These are phyloP conservation scores for Pelecanoides urinatrix DNA, from an alignment of 2,113 vertebrate genomes.

Conservation along the genomic window DNA sequence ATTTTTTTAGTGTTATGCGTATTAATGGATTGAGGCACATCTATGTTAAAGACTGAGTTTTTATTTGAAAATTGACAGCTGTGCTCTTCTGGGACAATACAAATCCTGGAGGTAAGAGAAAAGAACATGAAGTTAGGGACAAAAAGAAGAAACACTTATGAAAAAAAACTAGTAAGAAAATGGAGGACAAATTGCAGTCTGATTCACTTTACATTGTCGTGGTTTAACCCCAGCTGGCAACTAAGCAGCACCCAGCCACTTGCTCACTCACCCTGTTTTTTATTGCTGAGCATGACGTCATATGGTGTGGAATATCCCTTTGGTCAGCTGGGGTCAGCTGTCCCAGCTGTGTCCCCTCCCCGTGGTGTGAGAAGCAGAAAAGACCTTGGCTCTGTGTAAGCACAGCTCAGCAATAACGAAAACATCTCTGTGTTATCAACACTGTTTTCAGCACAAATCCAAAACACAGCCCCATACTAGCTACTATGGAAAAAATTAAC, in stretches of 20 bases:
- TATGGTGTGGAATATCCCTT: not conserved
- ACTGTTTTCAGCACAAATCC: not conserved
- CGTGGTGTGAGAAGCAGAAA: not conserved
- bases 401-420: not conserved
- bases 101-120: not conserved
- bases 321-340: not conserved
- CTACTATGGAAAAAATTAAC: not conserved
- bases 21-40: not conserved
- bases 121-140: not conserved
- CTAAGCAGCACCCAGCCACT: not conserved
- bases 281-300: too few relatives aligned
- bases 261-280: not conserved
- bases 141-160: not conserved
- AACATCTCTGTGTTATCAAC: too few relatives aligned
- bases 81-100: not conserved
- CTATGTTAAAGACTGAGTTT: not conserved
- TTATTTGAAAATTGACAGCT: not conserved
- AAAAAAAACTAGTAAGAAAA: not conserved
- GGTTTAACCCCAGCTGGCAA: not conserved
- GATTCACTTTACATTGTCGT: not conserved
- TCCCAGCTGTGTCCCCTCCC: not conserved
- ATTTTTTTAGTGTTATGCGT: not conserved
- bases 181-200: not conserved
- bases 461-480: not conserved
- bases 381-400: not conserved